phyloP scores from a whole-genome alignment of 53 echinoderm and acorn worm species.

The Arbacia lixula region DNA sequence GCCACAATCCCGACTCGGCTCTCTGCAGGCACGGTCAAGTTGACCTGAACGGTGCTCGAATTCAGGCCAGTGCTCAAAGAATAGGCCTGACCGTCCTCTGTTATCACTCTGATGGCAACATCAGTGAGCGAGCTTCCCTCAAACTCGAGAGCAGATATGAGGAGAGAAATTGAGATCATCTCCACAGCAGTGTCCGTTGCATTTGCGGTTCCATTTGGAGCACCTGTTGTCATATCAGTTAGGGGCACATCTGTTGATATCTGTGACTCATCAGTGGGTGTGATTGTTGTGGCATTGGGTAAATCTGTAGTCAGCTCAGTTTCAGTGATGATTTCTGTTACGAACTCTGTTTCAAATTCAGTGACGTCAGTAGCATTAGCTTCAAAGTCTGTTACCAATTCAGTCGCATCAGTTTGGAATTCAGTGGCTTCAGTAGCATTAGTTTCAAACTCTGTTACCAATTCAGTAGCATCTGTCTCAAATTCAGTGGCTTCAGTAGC shows the following conservation, averaged over 20 bases:
- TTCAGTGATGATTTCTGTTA: not conserved
- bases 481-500: not conserved
- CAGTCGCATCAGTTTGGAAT: not conserved
- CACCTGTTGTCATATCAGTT: not conserved
- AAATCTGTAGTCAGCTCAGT: not conserved
- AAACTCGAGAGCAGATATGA: not conserved
- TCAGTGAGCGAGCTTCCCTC: not conserved
- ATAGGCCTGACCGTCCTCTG: not conserved
- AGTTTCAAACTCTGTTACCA: not conserved
- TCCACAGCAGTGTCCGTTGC: not conserved
- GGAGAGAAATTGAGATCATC: not conserved
- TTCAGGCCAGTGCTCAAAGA: not conserved
- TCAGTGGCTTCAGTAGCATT: not conserved
- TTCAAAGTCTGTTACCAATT: too few relatives aligned
- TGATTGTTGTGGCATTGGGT: not conserved
- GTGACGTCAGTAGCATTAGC: constrained; percentile 8
- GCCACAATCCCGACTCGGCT: constrained; percentile 18
- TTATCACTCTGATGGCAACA: not conserved
- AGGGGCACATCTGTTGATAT: not conserved
- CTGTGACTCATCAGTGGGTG: not conserved
- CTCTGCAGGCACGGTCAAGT: not conserved
- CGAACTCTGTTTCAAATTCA: not conserved
- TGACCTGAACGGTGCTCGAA: constrained; percentile 7
- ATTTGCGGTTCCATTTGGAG: not conserved
- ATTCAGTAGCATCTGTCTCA: not conserved